Conservation (phyloP, 1,140 invertebrate species). For the Solenopsis invicta region DNA sequence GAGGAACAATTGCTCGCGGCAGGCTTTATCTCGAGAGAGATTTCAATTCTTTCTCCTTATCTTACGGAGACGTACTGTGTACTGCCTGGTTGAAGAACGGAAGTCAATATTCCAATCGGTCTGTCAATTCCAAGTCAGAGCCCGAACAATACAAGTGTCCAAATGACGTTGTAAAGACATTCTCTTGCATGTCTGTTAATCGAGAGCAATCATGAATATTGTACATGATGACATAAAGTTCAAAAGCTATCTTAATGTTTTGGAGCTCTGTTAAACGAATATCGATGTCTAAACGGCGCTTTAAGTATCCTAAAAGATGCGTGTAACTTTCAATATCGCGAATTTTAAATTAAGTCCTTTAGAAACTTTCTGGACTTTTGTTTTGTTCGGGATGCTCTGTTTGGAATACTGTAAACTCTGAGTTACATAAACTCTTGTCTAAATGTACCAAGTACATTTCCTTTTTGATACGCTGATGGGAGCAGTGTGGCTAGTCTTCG, state of each 20-base stretch:
- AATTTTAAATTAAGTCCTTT: constrained; percentile 22
- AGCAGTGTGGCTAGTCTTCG: constrained; percentile 66
- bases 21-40: constrained; percentile 54
- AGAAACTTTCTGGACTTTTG: constrained; percentile 20
- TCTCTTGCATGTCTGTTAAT: background rate
- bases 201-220: no score
- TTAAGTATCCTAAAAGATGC: background rate
- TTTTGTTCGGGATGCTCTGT: constrained; percentile 58
- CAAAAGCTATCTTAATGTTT: background rate
- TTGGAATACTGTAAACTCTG: constrained; percentile 65
- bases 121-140: constrained; percentile 68
- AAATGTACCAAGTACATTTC: constrained; percentile 77
- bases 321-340: background rate
- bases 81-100: constrained; percentile 81
- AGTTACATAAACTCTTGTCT: constrained; percentile 72
- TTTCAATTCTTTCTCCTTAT: constrained; percentile 54
- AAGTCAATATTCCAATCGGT: constrained; percentile 79
- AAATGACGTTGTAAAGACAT: background rate
- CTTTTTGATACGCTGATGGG: constrained; percentile 77
- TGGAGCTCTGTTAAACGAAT: background rate
- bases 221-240: background rate
- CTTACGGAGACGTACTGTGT: constrained; percentile 63
- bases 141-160: constrained; percentile 58
- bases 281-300: background rate
- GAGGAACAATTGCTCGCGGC: constrained; percentile 28